Evolutionary conservation across 92 coral and sea anemone species (phyloP).

Genomic region (Zoanthus gigantus): DNA sequence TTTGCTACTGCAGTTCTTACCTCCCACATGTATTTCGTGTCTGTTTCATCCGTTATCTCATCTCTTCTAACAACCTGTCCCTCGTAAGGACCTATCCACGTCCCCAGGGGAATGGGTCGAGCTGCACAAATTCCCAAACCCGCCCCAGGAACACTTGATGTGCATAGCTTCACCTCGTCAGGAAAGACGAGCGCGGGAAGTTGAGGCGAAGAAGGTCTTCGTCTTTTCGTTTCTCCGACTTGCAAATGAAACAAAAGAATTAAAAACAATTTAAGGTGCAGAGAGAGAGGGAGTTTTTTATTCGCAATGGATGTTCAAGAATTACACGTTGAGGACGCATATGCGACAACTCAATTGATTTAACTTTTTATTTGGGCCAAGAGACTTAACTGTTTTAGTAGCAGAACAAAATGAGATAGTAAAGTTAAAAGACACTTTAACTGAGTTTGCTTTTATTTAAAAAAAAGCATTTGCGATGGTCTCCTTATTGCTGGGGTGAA

Average conservation of each 20-base stretch:
- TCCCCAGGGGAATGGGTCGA: slow-evolving; percentile 93
- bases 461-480: too few relatives aligned
- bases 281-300: too few relatives aligned
- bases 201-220: slow-evolving; percentile 69
- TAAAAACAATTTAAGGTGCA: neutral
- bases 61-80: slow-evolving; percentile 89
- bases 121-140: slow-evolving; percentile 92
- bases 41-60: slow-evolving; percentile 72
- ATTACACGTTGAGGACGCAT: too few relatives aligned
- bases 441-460: too few relatives aligned
- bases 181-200: slow-evolving; percentile 85
- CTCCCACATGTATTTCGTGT: slow-evolving; percentile 98
- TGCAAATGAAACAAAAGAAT: neutral
- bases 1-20: slow-evolving; percentile 32
- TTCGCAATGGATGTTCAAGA: too few relatives aligned
- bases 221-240: slow-evolving; percentile 24
- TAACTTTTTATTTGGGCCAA: too few relatives aligned
- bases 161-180: slow-evolving; percentile 87
- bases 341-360: too few relatives aligned
- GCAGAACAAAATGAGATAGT: too few relatives aligned
- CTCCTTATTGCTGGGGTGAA: too few relatives aligned
- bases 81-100: slow-evolving; percentile 99
- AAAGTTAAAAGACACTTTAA: too few relatives aligned
- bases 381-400: too few relatives aligned
- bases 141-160: slow-evolving; percentile 91